These are phyloP conservation scores for Siniperca scherzeri DNA, from an alignment of 2,797 vertebrate genomes.

Conservation along the genomic window DNA sequence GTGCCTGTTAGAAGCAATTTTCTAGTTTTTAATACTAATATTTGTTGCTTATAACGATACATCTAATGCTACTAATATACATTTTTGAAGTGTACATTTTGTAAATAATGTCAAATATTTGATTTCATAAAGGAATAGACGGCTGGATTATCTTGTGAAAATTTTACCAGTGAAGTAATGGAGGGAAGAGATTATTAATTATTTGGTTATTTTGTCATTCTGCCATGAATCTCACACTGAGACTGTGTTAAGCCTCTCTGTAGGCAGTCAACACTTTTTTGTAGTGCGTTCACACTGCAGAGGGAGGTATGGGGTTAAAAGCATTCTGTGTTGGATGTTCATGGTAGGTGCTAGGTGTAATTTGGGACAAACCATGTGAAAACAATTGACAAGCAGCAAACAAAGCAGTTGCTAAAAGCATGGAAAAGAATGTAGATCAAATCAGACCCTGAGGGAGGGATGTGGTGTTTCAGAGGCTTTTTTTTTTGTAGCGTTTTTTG, in stretches of 20 bases:
- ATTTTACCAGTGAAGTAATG: not conserved
- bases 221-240: slow-evolving; percentile 9
- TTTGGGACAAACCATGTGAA: slow-evolving; percentile 48
- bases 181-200: not conserved
- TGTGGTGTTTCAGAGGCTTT: slow-evolving; percentile 10
- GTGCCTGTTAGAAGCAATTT: not conserved
- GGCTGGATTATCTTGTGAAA: not conserved
- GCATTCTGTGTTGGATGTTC: slow-evolving; percentile 4
- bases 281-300: slow-evolving; percentile 12
- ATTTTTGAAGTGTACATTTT: not conserved
- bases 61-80: not conserved
- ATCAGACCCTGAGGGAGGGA: slow-evolving; percentile 25
- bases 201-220: slow-evolving; percentile 13
- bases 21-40: not conserved
- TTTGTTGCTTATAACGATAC: not conserved
- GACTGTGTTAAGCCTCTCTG: not conserved
- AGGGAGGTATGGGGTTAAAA: slow-evolving; percentile 28
- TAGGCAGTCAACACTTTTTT: not conserved
- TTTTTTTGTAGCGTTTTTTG: slow-evolving; percentile 24
- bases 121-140: not conserved
- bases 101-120: not conserved
- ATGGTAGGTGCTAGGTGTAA: slow-evolving; percentile 21
- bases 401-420: slow-evolving; percentile 49
- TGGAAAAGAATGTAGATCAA: slow-evolving; percentile 44
- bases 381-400: slow-evolving; percentile 34